Percentiles rank a stretch among this genome's conserved stretches.
phyloP scores from a whole-genome alignment of 2,113 vertebrate species.

The Neoarius graeffei region DNA sequence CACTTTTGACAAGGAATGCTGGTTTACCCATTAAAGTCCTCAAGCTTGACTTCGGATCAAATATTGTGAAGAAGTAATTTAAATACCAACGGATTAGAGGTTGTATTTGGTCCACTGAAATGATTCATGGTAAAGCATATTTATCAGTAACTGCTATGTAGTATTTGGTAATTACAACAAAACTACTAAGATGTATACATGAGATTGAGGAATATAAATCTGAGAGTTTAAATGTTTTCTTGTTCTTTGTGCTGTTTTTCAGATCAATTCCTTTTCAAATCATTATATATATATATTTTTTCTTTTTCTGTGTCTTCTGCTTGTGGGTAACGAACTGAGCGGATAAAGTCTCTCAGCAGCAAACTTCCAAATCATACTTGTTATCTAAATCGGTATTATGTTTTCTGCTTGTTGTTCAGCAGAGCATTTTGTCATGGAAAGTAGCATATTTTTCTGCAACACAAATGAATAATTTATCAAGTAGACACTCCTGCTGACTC shows the following conservation, averaged over 20 bases:
- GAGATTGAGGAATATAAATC: background rate
- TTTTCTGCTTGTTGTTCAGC: constrained; percentile 32
- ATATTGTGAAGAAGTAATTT: background rate
- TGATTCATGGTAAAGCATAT: background rate
- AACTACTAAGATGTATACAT: background rate
- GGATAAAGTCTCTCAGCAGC: constrained; percentile 8
- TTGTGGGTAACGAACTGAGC: constrained; percentile 2
- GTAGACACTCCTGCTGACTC: constrained; percentile 58
- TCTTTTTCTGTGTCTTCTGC: background rate
- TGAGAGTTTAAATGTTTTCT: background rate
- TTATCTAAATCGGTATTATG: constrained; percentile 44
- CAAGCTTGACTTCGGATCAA: background rate
- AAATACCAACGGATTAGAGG: background rate
- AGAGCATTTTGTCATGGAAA: constrained; percentile 53
- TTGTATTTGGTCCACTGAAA: background rate
- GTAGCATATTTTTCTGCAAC: constrained; percentile 34
- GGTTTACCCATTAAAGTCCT: background rate
- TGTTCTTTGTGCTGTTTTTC: background rate
- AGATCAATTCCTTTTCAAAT: background rate
- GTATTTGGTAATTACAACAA: background rate
- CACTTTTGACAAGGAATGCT: background rate
- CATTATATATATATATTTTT: background rate
- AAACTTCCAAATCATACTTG: constrained; percentile 36
- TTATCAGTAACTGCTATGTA: background rate
- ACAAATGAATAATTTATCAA: constrained; percentile 62